phyloP scores from a whole-genome alignment of 64 coral and sea anemone species.

The Acropora tenuis region DNA sequence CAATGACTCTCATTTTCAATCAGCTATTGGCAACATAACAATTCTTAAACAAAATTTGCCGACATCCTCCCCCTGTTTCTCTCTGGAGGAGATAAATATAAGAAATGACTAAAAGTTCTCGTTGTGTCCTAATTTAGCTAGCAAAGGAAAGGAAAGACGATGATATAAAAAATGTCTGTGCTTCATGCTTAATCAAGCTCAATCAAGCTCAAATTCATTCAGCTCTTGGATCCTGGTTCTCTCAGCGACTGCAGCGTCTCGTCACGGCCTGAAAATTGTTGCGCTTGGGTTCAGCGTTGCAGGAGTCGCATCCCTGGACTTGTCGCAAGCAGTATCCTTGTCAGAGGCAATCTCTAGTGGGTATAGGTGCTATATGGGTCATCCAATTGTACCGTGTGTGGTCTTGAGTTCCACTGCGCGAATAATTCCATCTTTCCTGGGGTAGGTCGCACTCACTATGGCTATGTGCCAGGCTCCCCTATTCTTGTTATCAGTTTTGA shows the following conservation, averaged over 20 bases:
- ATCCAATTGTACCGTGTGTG: too few relatives aligned
- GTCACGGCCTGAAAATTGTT: conserved; percentile 3
- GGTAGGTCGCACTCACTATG: too few relatives aligned
- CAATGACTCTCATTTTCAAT: too few relatives aligned
- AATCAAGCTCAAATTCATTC: background rate
- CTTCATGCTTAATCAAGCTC: background rate
- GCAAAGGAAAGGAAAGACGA: background rate
- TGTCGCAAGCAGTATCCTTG: too few relatives aligned
- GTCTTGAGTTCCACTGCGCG: too few relatives aligned
- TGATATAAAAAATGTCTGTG: background rate
- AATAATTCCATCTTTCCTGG: too few relatives aligned
- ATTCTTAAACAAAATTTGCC: background rate
- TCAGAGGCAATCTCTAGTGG: too few relatives aligned
- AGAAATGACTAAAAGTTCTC: background rate
- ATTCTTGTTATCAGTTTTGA: too few relatives aligned
- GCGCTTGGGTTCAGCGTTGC: background rate
- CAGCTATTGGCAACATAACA: too few relatives aligned
- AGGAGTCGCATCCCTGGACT: background rate
- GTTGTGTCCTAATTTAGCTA: background rate
- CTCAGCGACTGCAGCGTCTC: conserved; percentile 7
- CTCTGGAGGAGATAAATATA: conserved; percentile 1
- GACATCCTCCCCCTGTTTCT: background rate
- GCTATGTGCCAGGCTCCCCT: too few relatives aligned
- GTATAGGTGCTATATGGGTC: too few relatives aligned
- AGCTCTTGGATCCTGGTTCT: conserved; percentile 4